These are phyloP conservation scores for Chloropsis cyanopogon DNA, from an alignment of 2,113 vertebrate species.

Conservation along the genomic window DNA sequence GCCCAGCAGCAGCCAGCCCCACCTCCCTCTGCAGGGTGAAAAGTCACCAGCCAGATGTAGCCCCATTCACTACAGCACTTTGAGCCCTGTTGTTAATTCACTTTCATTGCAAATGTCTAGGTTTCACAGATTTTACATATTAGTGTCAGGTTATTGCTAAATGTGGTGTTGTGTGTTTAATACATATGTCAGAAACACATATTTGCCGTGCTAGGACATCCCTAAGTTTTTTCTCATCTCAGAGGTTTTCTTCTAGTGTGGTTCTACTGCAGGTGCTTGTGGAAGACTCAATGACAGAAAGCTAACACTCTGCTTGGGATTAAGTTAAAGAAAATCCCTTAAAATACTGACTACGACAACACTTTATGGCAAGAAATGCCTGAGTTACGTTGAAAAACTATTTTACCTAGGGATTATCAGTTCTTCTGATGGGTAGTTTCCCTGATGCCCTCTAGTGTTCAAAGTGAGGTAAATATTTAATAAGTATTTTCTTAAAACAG, in stretches of 20 bases:
- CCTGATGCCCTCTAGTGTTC: background rate
- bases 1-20: background rate
- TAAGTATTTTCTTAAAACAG: background rate
- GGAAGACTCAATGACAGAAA: background rate
- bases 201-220: background rate
- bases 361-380: background rate
- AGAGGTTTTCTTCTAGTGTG: background rate
- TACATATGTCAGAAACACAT: background rate
- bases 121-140: background rate
- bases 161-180: background rate
- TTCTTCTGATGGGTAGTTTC: background rate
- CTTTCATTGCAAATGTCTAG: accelerated
- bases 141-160: background rate
- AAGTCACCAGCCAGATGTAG: background rate
- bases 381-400: accelerated
- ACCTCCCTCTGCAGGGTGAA: background rate
- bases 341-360: background rate
- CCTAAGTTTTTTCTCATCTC: background rate
- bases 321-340: background rate
- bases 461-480: background rate
- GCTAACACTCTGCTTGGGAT: background rate
- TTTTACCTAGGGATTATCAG: background rate
- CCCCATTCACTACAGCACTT: too few relatives aligned
- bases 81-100: background rate
- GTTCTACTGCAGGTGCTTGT: background rate